Evolutionary conservation across 2,888 invertebrate genomes (phyloP).

Genomic region (Hipparchia semele): DNA sequence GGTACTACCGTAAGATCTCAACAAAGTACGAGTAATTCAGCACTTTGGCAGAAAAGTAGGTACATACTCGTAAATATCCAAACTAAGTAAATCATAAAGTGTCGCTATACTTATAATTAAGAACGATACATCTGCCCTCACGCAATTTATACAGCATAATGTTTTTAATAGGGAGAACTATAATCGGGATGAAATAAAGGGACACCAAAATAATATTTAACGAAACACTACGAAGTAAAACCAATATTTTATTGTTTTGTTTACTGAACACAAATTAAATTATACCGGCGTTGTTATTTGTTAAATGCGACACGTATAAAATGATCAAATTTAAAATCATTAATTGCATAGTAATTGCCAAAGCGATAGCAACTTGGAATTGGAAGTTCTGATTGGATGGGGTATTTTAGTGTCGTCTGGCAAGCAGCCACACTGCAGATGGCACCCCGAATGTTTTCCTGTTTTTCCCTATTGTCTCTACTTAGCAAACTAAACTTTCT

Average conservation of each 20-base stretch:
- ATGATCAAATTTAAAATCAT: not conserved
- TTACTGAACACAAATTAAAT: not conserved
- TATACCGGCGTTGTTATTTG: not conserved
- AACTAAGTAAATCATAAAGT: too few relatives aligned
- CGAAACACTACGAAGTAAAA: not conserved
- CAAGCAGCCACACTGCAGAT: conserved; percentile 68
- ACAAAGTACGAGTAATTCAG: too few relatives aligned
- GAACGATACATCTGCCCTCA: too few relatives aligned
- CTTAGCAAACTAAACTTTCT: conserved; percentile 80
- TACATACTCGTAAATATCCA: too few relatives aligned
- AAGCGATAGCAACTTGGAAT: conserved; percentile 58
- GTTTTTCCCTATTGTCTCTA: conserved; percentile 78
- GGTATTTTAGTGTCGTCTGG: conserved; percentile 77
- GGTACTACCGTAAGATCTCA: too few relatives aligned
- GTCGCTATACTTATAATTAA: too few relatives aligned
- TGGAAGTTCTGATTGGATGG: conserved; percentile 70
- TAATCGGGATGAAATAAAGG: too few relatives aligned
- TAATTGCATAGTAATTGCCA: conserved; percentile 16
- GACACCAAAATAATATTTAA: not conserved
- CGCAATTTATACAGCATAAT: too few relatives aligned
- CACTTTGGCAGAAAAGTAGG: too few relatives aligned
- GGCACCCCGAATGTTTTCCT: conserved; percentile 78
- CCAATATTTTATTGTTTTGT: not conserved
- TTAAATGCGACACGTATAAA: not conserved
- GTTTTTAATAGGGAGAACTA: too few relatives aligned